A percentile compares a stretch with the other conserved stretches of the same genome.
These are phyloP conservation scores for Catocala sponsa DNA, from an alignment of 2,888 invertebrate species.

Conservation along the genomic window DNA sequence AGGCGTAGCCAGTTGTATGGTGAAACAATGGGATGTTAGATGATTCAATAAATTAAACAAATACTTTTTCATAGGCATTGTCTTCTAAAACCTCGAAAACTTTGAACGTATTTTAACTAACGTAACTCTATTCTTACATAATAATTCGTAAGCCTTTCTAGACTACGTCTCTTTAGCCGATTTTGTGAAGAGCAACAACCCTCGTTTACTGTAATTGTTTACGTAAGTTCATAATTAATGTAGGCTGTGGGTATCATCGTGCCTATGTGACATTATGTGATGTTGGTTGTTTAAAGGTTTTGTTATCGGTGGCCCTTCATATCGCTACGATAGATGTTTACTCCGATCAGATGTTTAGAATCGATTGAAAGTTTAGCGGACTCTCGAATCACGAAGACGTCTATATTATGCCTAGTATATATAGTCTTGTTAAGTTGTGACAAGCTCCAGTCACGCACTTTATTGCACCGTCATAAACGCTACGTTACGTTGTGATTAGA, in stretches of 20 bases:
- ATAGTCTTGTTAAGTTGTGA: too few relatives aligned
- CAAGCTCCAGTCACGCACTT: too few relatives aligned
- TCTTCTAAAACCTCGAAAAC: constrained; percentile 1
- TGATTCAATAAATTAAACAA: constrained; percentile 33
- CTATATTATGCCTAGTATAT: too few relatives aligned
- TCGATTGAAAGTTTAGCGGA: too few relatives aligned
- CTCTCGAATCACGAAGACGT: too few relatives aligned
- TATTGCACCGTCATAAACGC: too few relatives aligned
- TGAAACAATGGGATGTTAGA: constrained; percentile 39
- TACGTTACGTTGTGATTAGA: background rate
- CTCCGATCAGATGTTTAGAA: too few relatives aligned
- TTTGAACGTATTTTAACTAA: background rate
- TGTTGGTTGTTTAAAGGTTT: too few relatives aligned
- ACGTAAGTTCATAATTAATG: background rate
- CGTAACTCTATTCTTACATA: constrained; percentile 1
- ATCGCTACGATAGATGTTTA: too few relatives aligned
- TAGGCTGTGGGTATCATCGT: background rate
- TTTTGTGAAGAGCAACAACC: background rate
- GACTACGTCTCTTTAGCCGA: background rate
- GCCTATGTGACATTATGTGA: background rate
- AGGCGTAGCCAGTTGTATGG: constrained; percentile 15
- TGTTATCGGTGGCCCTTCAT: too few relatives aligned
- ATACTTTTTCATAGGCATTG: constrained; percentile 16
- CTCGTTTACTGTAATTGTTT: background rate
- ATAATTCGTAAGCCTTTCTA: background rate